These are phyloP conservation scores for Blennius ocellaris DNA, from an alignment of 2,113 vertebrate genomes.

Conservation along the genomic window DNA sequence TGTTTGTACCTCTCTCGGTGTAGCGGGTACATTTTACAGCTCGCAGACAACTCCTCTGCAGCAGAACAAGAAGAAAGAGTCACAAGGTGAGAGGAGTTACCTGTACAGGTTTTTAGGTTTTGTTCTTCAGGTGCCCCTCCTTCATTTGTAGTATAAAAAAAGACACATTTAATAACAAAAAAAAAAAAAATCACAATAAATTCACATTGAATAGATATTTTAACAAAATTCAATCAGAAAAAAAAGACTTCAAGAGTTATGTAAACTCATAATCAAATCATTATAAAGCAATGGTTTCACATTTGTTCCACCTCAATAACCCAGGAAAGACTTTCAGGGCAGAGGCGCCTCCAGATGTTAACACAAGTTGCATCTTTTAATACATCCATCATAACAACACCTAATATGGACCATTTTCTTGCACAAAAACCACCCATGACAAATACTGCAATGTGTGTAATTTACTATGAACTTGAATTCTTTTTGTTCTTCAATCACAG, in stretches of 20 bases:
- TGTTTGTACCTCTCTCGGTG: conserved; percentile 80
- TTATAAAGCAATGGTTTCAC: too few relatives aligned
- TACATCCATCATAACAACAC: neutral
- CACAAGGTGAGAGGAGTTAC: conserved; percentile 8
- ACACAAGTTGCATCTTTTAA: neutral
- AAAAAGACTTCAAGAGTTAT: too few relatives aligned
- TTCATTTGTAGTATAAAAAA: too few relatives aligned
- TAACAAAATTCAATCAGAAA: too few relatives aligned
- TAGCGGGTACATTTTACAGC: conserved; percentile 81
- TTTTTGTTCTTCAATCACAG: too few relatives aligned
- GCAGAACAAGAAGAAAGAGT: conserved; percentile 54
- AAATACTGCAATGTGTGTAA: too few relatives aligned
- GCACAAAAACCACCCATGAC: neutral
- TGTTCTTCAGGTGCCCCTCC: neutral
- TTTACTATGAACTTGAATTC: too few relatives aligned
- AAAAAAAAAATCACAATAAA: neutral
- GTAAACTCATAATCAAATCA: too few relatives aligned
- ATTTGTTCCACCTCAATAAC: neutral
- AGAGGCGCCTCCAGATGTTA: neutral
- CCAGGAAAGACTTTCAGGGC: neutral
- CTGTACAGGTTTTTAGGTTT: neutral
- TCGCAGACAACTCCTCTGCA: conserved; percentile 70
- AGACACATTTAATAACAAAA: too few relatives aligned
- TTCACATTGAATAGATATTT: neutral
- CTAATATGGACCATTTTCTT: neutral